A percentile compares a stretch with the other conserved stretches of the same genome.
Conservation (phyloP, 1,140 invertebrate genomes). For the Ptiloglossa arizonensis region DNA sequence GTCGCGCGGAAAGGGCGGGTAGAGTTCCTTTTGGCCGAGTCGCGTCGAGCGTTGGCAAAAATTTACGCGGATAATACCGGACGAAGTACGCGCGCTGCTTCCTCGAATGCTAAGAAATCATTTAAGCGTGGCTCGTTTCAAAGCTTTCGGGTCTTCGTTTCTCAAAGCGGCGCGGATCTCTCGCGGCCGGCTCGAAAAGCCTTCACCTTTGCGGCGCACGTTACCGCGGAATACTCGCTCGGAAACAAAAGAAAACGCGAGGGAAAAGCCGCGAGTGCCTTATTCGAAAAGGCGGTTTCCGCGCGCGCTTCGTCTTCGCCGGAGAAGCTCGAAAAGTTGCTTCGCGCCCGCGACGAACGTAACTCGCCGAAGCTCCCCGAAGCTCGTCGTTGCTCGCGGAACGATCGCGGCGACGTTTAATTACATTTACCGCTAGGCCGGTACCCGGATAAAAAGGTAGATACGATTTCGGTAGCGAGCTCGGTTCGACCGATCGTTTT, state of each 20-base stretch:
- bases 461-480: too few relatives aligned
- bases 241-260: conserved; percentile 37
- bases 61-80: neutral
- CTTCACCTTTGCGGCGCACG: conserved; percentile 8
- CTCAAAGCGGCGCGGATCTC: conserved; percentile 16
- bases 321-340: conserved; percentile 23
- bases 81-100: neutral
- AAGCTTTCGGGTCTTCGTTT: neutral
- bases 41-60: conserved; percentile 10
- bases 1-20: neutral
- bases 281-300: neutral
- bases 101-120: conserved; percentile 26
- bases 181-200: conserved; percentile 15
- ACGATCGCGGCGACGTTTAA: conserved; percentile 5
- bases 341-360: neutral
- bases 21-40: too few relatives aligned
- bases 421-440: neutral
- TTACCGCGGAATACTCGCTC: conserved; percentile 1
- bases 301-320: neutral
- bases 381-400: too few relatives aligned
- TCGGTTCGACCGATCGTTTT: too few relatives aligned
- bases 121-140: conserved; percentile 19
- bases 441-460: too few relatives aligned
- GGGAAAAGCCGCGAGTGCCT: conserved; percentile 18
- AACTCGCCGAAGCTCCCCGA: too few relatives aligned